A percentile compares a stretch with the other conserved stretches of the same genome.
phyloP scores from a whole-genome alignment of 2,797 vertebrate genomes.

The Sorex maritimensis region DNA sequence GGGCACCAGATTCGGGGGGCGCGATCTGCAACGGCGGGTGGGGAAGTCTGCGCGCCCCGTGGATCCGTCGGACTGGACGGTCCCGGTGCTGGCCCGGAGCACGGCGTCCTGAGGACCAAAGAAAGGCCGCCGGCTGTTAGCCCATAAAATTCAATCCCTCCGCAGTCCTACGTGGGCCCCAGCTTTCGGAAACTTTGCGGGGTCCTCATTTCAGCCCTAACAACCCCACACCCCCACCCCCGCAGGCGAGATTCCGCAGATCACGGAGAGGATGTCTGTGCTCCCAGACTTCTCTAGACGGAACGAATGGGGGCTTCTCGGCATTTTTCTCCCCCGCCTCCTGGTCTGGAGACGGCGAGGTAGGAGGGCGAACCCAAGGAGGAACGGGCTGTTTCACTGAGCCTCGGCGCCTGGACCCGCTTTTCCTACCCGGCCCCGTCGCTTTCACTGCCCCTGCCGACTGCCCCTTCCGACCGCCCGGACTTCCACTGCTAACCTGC shows the following conservation, averaged over 20 bases:
- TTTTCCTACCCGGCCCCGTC: no score
- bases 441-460: neutral
- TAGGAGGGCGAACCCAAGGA: neutral
- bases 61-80: no score
- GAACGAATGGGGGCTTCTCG: neutral
- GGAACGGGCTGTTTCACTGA: neutral
- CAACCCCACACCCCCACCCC: no score
- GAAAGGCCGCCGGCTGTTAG: no score
- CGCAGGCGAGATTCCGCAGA: no score
- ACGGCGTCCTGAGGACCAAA: neutral
- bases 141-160: no score
- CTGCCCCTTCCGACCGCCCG: neutral
- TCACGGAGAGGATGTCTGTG: neutral
- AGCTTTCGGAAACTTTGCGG: neutral
- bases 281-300: neutral
- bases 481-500: neutral
- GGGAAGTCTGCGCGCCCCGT: no score
- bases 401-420: neutral
- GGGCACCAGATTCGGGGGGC: no score
- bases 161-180: neutral
- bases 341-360: constrained; percentile 13
- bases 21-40: no score
- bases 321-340: neutral
- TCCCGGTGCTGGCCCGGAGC: neutral
- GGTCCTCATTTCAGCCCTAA: neutral